Evolutionary conservation across 2,797 vertebrate genomes (phyloP).

Genomic region (Hoplostethus mediterraneus): DNA sequence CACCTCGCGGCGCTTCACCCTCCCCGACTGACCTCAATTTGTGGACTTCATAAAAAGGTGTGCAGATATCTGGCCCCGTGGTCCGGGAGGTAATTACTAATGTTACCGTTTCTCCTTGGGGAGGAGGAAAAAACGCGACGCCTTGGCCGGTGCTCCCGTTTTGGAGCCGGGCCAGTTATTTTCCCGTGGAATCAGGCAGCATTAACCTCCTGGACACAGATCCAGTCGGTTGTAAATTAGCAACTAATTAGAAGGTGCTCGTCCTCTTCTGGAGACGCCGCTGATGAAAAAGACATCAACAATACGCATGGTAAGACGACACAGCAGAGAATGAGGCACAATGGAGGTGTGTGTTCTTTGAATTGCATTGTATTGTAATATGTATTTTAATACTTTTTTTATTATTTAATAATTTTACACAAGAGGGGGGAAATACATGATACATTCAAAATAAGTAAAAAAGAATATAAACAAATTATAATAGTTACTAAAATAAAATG

Average conservation of each 20-base stretch:
- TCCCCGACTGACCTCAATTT: conserved; percentile 76
- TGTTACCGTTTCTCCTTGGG: conserved; percentile 67
- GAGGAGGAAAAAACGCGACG: conserved; percentile 47
- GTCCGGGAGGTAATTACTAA: conserved; percentile 80
- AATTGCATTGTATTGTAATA: too few relatives aligned
- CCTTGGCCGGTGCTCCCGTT: conserved; percentile 48
- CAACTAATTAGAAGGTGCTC: conserved; percentile 76
- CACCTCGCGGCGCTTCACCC: conserved; percentile 62
- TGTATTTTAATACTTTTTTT: too few relatives aligned
- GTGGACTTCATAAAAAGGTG: conserved; percentile 78
- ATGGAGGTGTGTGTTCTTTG: neutral
- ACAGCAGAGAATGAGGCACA: conserved; percentile 17
- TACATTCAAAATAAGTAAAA: neutral
- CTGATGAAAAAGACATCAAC: conserved; percentile 59
- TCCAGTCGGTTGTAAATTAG: conserved; percentile 77
- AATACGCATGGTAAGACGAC: conserved; percentile 17
- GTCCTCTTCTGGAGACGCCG: conserved; percentile 55
- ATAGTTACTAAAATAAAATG: neutral
- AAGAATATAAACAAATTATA: neutral
- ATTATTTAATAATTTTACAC: too few relatives aligned
- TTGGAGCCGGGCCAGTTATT: conserved; percentile 71
- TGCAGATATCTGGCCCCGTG: conserved; percentile 67
- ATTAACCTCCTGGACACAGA: conserved; percentile 79
- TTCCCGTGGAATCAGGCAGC: conserved; percentile 72
- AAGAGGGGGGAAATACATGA: too few relatives aligned